These are phyloP conservation scores for Diacarnus erythraeanus DNA, from an alignment of 37 sponge, comb jelly and placozoan species.

Conservation along the genomic window DNA sequence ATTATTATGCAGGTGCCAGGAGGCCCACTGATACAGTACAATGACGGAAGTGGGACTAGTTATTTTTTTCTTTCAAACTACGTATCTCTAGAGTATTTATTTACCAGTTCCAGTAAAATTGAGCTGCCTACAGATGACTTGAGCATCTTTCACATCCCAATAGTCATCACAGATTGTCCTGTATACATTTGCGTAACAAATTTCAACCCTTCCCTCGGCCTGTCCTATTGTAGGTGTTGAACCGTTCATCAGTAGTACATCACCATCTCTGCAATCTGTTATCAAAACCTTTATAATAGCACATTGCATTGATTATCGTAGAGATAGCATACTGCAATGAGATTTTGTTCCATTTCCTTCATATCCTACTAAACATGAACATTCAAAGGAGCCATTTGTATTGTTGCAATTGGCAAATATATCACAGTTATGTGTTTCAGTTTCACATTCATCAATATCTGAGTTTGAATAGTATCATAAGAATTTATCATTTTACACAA, in stretches of 20 bases:
- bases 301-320: too few species aligned
- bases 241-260: conserved; percentile 32
- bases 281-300: too few species aligned
- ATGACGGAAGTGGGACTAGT: too few species aligned
- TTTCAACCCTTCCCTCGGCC: conserved; percentile 9
- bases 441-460: conserved; percentile 35
- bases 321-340: too few species aligned
- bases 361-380: conserved; percentile 19
- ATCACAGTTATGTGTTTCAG: background rate
- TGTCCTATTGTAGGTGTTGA: background rate
- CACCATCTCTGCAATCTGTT: conserved; percentile 28
- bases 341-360: conserved; percentile 10
- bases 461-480: background rate
- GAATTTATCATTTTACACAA: background rate
- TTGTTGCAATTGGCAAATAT: conserved; percentile 16
- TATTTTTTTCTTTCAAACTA: too few species aligned
- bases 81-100: too few species aligned
- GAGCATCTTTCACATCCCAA: conserved; percentile 20
- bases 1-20: too few species aligned
- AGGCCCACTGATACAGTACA: too few species aligned
- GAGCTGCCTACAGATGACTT: conserved; percentile 35
- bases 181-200: conserved; percentile 7
- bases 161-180: conserved; percentile 16
- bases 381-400: conserved; percentile 16
- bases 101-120: conserved; percentile 22